These are phyloP conservation scores for Actinia tenebrosa DNA, from an alignment of 64 coral and sea anemone species.

Conservation along the genomic window DNA sequence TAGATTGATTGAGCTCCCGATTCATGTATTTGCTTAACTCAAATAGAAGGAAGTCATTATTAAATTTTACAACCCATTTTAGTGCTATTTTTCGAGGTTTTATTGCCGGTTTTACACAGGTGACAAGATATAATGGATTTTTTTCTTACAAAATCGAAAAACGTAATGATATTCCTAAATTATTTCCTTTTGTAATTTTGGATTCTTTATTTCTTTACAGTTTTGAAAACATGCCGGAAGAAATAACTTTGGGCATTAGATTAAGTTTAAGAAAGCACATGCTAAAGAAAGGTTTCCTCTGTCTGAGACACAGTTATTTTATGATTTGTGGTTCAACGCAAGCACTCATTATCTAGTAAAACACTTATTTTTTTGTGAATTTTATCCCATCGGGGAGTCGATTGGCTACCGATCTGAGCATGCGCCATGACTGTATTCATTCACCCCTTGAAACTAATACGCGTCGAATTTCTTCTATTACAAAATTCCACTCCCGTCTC, in stretches of 20 bases:
- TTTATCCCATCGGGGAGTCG: not conserved
- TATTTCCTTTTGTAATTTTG: not conserved
- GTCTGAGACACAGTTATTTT: not conserved
- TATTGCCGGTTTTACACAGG: not conserved
- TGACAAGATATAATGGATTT: not conserved
- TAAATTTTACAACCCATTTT: not conserved
- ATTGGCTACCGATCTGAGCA: not conserved
- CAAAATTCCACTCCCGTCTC: not conserved
- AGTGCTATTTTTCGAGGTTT: not conserved
- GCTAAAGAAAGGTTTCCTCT: not conserved
- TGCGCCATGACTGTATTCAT: not conserved
- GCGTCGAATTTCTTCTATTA: no score
- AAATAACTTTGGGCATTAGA: not conserved
- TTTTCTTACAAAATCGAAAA: not conserved
- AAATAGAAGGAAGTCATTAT: not conserved
- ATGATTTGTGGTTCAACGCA: not conserved
- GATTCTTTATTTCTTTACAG: not conserved
- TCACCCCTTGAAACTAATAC: no score
- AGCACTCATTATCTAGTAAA: not conserved
- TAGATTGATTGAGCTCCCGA: not conserved
- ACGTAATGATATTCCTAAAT: not conserved
- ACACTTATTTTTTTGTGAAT: not conserved
- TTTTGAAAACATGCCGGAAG: not conserved
- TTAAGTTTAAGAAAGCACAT: not conserved
- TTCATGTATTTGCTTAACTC: not conserved